phyloP scores from a whole-genome alignment of 2,888 invertebrate genomes.

The Agapostemon virescens region DNA sequence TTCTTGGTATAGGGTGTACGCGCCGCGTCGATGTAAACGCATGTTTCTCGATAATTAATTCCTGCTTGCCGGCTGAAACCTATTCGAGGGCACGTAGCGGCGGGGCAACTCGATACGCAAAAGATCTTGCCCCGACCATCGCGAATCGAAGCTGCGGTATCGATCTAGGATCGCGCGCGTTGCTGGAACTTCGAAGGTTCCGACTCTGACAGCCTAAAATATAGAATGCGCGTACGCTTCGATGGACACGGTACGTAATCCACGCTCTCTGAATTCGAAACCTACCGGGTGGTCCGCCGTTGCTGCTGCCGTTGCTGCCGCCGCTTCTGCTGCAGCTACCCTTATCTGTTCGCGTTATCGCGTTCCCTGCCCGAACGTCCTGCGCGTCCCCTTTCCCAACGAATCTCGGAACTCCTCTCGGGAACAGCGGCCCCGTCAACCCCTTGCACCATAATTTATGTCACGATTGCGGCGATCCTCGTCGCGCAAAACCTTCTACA shows the following conservation, averaged over 20 bases:
- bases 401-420: not conserved
- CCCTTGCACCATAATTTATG: too few relatives aligned
- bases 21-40: constrained; percentile 55
- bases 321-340: not conserved
- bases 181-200: constrained; percentile 47
- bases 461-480: too few relatives aligned
- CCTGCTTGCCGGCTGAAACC: constrained; percentile 50
- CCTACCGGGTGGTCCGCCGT: constrained; percentile 44
- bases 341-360: not conserved
- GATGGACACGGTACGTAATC: constrained; percentile 55
- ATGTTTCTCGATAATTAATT: constrained; percentile 65
- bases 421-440: too few relatives aligned
- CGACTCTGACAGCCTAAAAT: constrained; percentile 59
- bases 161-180: constrained; percentile 51
- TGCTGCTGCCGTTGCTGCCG: not conserved
- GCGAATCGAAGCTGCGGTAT: constrained; percentile 59
- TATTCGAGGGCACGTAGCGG: constrained; percentile 58
- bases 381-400: not conserved
- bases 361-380: not conserved
- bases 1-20: constrained; percentile 41
- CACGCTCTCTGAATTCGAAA: constrained; percentile 38
- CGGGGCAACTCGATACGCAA: constrained; percentile 38
- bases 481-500: too few relatives aligned
- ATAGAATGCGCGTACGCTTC: constrained; percentile 49
- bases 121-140: constrained; percentile 51